Evolutionary conservation across 2,888 invertebrate species (phyloP), one percentile per base, ranked within the genome.

Genomic region (Drepanosiphum platanoidis): DNA sequence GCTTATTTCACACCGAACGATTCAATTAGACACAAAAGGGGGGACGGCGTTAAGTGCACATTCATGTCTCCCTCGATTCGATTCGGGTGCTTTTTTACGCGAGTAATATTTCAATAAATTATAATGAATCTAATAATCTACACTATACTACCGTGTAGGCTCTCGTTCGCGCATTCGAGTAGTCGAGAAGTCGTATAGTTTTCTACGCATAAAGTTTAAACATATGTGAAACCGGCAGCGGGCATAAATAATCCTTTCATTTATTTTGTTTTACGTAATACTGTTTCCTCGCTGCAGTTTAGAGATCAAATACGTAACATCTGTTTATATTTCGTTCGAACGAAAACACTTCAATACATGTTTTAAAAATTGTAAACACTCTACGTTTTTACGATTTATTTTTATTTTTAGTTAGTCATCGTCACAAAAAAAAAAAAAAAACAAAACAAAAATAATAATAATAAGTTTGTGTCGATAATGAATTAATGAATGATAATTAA

Each of bases 1-100:
- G n/a, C 4, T 22, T 30, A 22, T 52, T 46, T 52, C 13, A 22
- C 8, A 30, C 27, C n/a, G 32, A 72, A 74, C 42, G 32, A 42
- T 74, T 82, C 72, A 72, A 72, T 74, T 22, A 42, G 15, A 22
- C 36, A 27, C 27, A 61, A 30, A 81, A 58, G 34, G 36, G 74
- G 32, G 66, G 18, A 66, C 18, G 36, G 9, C 46, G 39, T 36
- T 83, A 83, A 74, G 83, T 75, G 83, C 83, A 71, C 8, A 83
- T 66, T 52, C 83, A 18, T 68, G 83, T 83, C 64, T 68, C 32
- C 30, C 27, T 34, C 5, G 75, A 66, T 75, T 66, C 27, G 75
- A 52, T 36, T 27, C 32, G 64, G 72, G n/a, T 36, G n/a, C 70
- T 39, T 66, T 72, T 71, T 74, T 83, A 32, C 4, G 3, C n/a